A percentile compares a stretch with the other conserved stretches of the same genome.
Conservation (phyloP, 92 coral and sea anemone species). For the Epizoanthus illoricatus region DNA sequence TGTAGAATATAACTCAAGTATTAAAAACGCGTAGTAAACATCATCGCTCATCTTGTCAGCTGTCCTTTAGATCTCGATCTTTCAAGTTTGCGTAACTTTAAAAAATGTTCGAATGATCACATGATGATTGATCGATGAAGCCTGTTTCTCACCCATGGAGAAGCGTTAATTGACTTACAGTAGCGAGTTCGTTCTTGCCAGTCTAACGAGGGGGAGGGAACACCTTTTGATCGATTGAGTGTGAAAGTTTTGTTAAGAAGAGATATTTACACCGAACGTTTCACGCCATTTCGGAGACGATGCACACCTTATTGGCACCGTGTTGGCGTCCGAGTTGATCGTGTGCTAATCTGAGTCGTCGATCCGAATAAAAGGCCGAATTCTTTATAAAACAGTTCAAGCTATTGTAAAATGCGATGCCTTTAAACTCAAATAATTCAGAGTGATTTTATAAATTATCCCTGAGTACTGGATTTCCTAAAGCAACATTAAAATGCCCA, state of each 20-base stretch:
- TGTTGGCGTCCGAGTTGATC: conserved; percentile 7
- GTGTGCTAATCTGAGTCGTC: neutral
- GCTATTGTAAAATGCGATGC: too few species aligned
- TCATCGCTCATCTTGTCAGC: conserved; percentile 22
- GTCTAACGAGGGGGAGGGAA: neutral
- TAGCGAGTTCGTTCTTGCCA: conserved; percentile 3
- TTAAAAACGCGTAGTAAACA: conserved; percentile 9
- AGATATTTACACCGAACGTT: neutral
- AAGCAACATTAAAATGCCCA: too few species aligned
- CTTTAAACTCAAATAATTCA: too few species aligned
- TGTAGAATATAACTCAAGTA: neutral
- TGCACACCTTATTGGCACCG: neutral
- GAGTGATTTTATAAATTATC: too few species aligned
- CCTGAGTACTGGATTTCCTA: too few species aligned
- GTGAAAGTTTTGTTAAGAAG: neutral
- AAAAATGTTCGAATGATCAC: neutral
- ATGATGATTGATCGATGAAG: conserved; percentile 11
- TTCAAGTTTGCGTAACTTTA: neutral
- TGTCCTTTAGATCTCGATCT: neutral
- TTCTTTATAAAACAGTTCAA: neutral
- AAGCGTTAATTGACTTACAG: conserved; percentile 13
- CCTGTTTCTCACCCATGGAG: conserved; percentile 1
- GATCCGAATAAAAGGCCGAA: too few species aligned
- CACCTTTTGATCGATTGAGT: conserved; percentile 24
- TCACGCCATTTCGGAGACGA: conserved; percentile 26